Base-by-base conservation (phyloP, 2,888 invertebrate genomes). In the Zaprionus lineosus region DNA sequence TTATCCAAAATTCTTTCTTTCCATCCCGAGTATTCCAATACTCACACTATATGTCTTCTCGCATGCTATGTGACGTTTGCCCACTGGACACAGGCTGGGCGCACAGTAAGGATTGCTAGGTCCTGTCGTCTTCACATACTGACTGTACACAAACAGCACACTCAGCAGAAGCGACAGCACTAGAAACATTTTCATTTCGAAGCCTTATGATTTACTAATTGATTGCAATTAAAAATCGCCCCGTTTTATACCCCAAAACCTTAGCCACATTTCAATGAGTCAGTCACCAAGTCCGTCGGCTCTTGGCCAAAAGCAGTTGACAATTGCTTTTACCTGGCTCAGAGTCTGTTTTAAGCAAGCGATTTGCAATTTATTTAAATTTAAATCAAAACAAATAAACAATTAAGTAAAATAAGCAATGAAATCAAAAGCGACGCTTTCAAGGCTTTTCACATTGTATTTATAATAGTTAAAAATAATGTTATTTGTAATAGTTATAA, bases 61-160 rank as follows among this genome's bases (percentile, higher is more conserved):
- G 9, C 86, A 81, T 19, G 84, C 82, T 46, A 86, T 63, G 52
- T 81, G 86, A 2, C 37, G 47, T 15, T 52, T 58, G 36, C 67
- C 71, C 0, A 16, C 24, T 0, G 62, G 31, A 55, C 81, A 81
- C 11, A 86, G 34, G 29, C 3, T 57, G 52, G 28, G 58, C 19
- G 37, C 86, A n/a, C n/a, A 81, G 11, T 71, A 78, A 2, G 57
- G 36, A 67, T 70, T 77, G 0, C 28, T 36, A 2, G 61, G 57
- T 40, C 69, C 73, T 11, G 77, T 37, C 2, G 41, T 21, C 19
- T 31, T 11, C 5, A 6, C n/a, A 19, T 57, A 55, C 34, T 60
- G 44, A 1, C 28, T 31, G 3, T 28, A 19, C 8, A 40, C 56
- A 9, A 56, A 15, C 8, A 50, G 18, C 14, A 50, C 15, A 12